Evolutionary conservation across 2,797 vertebrate genomes (phyloP), one percentile per base, ranked within the genome.

Genomic region (Calcarius lapponicus): DNA sequence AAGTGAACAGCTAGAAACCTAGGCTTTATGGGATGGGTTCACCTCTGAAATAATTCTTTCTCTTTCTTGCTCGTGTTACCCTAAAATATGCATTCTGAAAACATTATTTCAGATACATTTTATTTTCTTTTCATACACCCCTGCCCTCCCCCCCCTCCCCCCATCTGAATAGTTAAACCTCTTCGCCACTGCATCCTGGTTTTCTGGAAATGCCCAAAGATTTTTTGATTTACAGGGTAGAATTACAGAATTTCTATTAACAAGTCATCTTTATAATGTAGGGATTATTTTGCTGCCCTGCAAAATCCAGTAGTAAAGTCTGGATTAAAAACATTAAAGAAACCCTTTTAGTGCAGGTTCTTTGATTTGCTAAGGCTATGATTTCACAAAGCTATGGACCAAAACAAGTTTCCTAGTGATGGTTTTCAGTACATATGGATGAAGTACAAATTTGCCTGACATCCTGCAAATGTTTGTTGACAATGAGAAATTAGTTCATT

Each of bases 101-200:
- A 48, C 19, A 61, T 64, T 48, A 42, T 80, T 88, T 84, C 43
- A 75, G 22, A 50, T 38, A 47, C 1, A 38, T 82, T 70, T 45
- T 61, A 11, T 40, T 75, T 92, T 84, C 31, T 93, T 75, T 64
- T n/a, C n/a, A 54, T 54, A 31, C 2, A 1, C 6, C 22, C 54
- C 14, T 57, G 9, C 54, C 31, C 3, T 7, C 3, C 2, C 5
- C 3, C 14, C 3, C 1, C 9, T 1, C 7, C 13, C 4, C 7
- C 15, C 9, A 13, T 42, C 34, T 45, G 31, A 54, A 70, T 32
- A 53, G 28, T 57, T 56, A 84, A n/a, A 65, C 13, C 29, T 38
- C 42, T 64, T 61, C 11, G 57, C 14, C 28, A 29, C 34, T 61
- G 58, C 40, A 42, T 47, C 47, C 28, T 73, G 17, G 3, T 74